phyloP scores from a whole-genome alignment of 2,113 vertebrate species.

The Nerophis ophidion region DNA sequence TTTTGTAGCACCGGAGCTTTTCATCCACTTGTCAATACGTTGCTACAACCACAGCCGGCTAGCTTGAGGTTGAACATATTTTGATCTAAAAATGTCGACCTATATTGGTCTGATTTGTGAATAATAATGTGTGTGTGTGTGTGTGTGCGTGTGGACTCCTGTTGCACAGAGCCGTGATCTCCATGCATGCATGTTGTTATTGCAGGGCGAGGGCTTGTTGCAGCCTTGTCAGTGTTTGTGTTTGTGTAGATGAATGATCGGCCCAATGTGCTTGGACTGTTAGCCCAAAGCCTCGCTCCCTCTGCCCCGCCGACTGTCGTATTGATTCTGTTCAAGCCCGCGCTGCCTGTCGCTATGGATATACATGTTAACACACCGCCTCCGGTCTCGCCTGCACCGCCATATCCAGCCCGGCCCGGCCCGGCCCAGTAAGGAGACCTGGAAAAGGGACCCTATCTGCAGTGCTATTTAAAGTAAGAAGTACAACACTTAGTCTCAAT shows the following conservation, averaged over 20 bases:
- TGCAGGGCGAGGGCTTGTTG: slow-evolving; percentile 46
- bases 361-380: slow-evolving; percentile 85
- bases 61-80: not conserved
- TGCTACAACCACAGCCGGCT: not conserved
- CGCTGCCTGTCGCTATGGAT: slow-evolving; percentile 91
- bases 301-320: slow-evolving; percentile 94
- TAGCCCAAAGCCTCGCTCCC: slow-evolving; percentile 87
- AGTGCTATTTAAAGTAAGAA: slow-evolving; percentile 38
- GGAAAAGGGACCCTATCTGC: slow-evolving; percentile 43
- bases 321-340: slow-evolving; percentile 91
- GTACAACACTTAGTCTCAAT: not conserved
- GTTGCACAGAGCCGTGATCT: slow-evolving; percentile 19
- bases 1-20: not conserved
- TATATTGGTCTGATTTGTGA: slow-evolving; percentile 2
- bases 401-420: slow-evolving; percentile 54
- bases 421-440: slow-evolving; percentile 58
- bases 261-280: slow-evolving; percentile 97
- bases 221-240: slow-evolving; percentile 78
- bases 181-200: slow-evolving; percentile 29
- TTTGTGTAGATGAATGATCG: slow-evolving; percentile 87
- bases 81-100: not conserved
- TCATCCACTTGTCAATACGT: not conserved
- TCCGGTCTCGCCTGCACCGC: slow-evolving; percentile 66
- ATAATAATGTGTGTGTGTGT: slow-evolving; percentile 1
- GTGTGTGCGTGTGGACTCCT: slow-evolving; percentile 1